Base-by-base conservation (phyloP, 1,140 invertebrate genomes). In the Luehdorfia chinensis region DNA sequence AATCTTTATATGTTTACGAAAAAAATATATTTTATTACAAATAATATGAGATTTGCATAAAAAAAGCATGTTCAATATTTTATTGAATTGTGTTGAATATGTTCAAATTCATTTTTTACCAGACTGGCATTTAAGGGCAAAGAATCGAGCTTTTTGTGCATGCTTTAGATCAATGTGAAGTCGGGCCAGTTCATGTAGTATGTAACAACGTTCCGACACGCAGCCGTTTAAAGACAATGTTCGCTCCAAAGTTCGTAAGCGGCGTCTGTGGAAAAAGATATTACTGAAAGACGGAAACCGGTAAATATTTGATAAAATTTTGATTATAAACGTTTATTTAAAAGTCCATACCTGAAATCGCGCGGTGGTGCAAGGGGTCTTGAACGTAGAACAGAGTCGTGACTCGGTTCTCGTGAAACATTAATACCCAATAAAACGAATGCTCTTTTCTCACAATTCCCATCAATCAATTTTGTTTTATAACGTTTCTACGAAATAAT, bases 371-470 rank as follows among this genome's bases (percentile, higher is more conserved):
- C 69, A 11, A 59, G 56, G 1, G 80, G 78, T 34, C 80, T 61
- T 2, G 63, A 60, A 23, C 70, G 64, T 14, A 83, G 53, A 23
- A 85, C 61, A n/a, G 76, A 83, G 54, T 81, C 78, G 13, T 53
- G 66, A 49, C 81, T 83, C 9, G 78, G 78, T 53, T 84, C 80
- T n/a, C 76, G 59, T 9, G 78, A 81, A 50, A 83, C 43, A 33
- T 62, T 50, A 57, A 85, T 80, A 4, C 81, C 81, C 14, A 85
- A 56, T 13, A 85, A 63, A 33, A 83, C 61, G 51, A 77, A 78
- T 7, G 81, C 76, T 44, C 76, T 65, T 34, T 67, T 75, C 52
- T 85, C 81, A 13, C 75, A 68, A 43, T 80, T 75, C 12, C 64
- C 70, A 48, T 80, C 80, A 33, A 66, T 83, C 75, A 77, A 77